Percentiles rank a stretch among this genome's conserved stretches.
Conservation (phyloP, 1,140 invertebrate genomes). For the Akabosia matsudoensis region DNA sequence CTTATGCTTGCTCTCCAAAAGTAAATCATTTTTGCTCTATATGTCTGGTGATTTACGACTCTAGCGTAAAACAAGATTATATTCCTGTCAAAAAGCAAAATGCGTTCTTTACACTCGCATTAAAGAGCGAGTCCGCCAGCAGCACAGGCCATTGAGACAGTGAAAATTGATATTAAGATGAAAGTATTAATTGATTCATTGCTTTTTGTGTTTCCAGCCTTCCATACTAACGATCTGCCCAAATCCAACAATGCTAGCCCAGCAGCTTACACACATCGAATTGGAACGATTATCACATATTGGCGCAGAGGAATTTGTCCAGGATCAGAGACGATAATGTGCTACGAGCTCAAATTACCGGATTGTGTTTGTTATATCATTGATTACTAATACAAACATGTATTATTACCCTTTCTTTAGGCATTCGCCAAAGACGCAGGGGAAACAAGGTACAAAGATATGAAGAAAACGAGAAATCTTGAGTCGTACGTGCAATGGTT, state of each 20-base stretch:
- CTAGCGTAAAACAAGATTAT: background rate
- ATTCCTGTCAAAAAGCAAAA: background rate
- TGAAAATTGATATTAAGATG: background rate
- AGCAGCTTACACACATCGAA: conserved; percentile 91
- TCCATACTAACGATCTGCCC: conserved; percentile 60
- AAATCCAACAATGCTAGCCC: conserved; percentile 75
- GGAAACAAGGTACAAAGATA: conserved; percentile 70
- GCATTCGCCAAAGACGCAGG: conserved; percentile 81
- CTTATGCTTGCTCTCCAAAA: background rate
- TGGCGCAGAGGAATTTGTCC: conserved; percentile 93
- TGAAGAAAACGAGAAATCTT: conserved; percentile 88
- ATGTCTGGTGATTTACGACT: background rate
- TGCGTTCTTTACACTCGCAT: too few species aligned
- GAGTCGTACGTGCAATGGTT: conserved; percentile 98
- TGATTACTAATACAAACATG: background rate
- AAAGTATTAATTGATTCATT: background rate
- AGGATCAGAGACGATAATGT: conserved; percentile 51
- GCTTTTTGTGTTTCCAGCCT: conserved; percentile 26
- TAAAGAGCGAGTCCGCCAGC: background rate
- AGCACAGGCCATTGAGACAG: background rate
- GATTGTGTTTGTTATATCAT: background rate
- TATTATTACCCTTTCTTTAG: conserved; percentile 30
- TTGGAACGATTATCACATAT: conserved; percentile 89
- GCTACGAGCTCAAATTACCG: background rate
- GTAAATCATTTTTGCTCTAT: background rate